Conservation (phyloP, 2,888 invertebrate genomes). For the Shargacucullia verbasci region DNA sequence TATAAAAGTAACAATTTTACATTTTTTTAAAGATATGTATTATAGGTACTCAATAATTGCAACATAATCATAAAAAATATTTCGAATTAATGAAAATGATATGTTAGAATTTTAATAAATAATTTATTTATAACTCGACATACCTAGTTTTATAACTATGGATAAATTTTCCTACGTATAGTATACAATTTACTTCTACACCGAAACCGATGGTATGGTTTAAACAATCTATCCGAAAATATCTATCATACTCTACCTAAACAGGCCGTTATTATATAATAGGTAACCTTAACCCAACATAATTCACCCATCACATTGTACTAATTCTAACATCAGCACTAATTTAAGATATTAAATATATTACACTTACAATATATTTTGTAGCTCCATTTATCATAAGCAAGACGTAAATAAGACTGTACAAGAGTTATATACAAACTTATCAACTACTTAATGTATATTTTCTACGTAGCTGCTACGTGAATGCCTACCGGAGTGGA, state of each 20-base stretch:
- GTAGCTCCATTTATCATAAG: conserved; percentile 74
- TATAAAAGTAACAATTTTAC: conserved; percentile 27
- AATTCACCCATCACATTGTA: conserved; percentile 41
- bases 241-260: conserved; percentile 72
- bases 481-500: conserved; percentile 75
- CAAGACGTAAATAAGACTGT: conserved; percentile 76
- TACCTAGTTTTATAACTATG: conserved; percentile 35
- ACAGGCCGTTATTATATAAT: conserved; percentile 69
- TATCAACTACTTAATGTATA: conserved; percentile 59
- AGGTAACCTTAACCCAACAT: conserved; percentile 50
- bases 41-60: conserved; percentile 19
- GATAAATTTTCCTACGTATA: conserved; percentile 40
- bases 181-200: conserved; percentile 47
- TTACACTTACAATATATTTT: conserved; percentile 66
- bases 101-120: conserved; percentile 34
- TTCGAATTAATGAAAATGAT: conserved; percentile 30
- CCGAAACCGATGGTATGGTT: conserved; percentile 61
- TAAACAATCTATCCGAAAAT: conserved; percentile 84
- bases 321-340: conserved; percentile 51
- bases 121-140: conserved; percentile 44
- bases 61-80: conserved; percentile 25
- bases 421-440: conserved; percentile 80
- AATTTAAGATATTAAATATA: conserved; percentile 41
- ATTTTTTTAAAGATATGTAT: conserved; percentile 40
- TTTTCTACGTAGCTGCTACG: conserved; percentile 69